A percentile compares a stretch with the other conserved stretches of the same genome.
phyloP scores from a whole-genome alignment of 1,140 invertebrate genomes.

The Druon quercuslanigerum region DNA sequence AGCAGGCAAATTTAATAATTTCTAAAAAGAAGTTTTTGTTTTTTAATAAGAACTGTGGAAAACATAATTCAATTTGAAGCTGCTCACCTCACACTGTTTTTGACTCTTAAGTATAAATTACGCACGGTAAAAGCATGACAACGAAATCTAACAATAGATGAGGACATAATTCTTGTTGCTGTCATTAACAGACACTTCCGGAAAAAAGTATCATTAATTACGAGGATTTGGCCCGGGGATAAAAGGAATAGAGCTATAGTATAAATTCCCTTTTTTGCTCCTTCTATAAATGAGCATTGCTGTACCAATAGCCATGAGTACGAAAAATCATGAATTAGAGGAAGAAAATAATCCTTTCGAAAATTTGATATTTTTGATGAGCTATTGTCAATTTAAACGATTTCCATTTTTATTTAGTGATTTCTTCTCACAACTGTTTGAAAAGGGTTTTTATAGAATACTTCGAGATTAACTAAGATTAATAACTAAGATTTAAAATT shows the following conservation, averaged over 20 bases:
- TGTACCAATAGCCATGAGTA: neutral
- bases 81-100: neutral
- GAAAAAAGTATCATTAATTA: conserved; percentile 22
- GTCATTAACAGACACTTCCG: conserved; percentile 9
- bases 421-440: no score
- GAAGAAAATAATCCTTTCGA: neutral
- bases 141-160: conserved; percentile 18
- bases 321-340: neutral
- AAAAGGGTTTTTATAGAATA: no score
- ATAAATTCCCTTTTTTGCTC: conserved; percentile 16
- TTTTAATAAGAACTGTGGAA: neutral
- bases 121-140: neutral
- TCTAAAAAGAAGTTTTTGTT: no score
- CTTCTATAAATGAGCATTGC: conserved; percentile 4
- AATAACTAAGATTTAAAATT: no score
- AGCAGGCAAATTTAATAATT: no score
- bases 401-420: no score
- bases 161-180: conserved; percentile 16
- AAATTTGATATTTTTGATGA: neutral
- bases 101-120: neutral
- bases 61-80: neutral
- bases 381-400: no score
- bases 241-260: conserved; percentile 1
- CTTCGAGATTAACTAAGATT: no score
- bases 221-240: neutral